Evolutionary conservation across 2,888 invertebrate genomes (phyloP).

Genomic region (Apotomis turbidana): DNA sequence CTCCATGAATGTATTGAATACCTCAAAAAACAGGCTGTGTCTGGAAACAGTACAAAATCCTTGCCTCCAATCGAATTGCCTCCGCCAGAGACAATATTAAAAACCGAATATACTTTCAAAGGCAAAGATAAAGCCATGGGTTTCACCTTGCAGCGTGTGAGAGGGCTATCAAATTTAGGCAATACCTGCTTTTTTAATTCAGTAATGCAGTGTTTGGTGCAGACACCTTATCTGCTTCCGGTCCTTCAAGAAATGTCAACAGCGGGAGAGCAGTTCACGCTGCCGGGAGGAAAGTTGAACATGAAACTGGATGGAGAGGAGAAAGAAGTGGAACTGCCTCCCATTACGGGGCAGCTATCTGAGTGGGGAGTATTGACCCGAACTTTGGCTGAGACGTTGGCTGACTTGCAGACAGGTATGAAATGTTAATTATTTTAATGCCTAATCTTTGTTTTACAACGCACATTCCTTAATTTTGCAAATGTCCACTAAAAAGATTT

Average conservation of each 20-base stretch:
- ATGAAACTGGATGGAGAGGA: constrained; percentile 70
- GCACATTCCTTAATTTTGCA: too few species aligned
- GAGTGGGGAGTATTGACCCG: constrained; percentile 88
- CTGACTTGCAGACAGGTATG: constrained; percentile 85
- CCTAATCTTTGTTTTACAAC: not conserved
- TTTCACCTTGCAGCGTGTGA: constrained; percentile 81
- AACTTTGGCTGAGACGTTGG: constrained; percentile 87
- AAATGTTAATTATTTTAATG: constrained; percentile 19
- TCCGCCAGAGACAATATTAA: constrained; percentile 58
- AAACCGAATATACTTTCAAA: constrained; percentile 61
- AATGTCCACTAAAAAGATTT: too few species aligned
- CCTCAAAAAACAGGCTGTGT: constrained; percentile 84
- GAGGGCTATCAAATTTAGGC: constrained; percentile 95
- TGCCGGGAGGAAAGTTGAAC: constrained; percentile 89
- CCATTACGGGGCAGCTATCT: constrained; percentile 86
- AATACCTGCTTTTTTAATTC: constrained; percentile 99
- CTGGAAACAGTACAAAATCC: constrained; percentile 60
- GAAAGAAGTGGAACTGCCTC: constrained; percentile 84
- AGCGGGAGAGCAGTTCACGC: constrained; percentile 87
- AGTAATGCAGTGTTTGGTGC: constrained; percentile 95
- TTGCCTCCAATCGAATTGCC: constrained; percentile 70
- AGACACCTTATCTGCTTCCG: constrained; percentile 90
- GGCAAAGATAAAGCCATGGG: constrained; percentile 67
- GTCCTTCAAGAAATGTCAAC: constrained; percentile 88
- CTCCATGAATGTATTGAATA: constrained; percentile 90